Evolutionary conservation across 1,140 invertebrate species (phyloP), one percentile per base, ranked within the genome.

Genomic region (Probaryconus sp.): DNA sequence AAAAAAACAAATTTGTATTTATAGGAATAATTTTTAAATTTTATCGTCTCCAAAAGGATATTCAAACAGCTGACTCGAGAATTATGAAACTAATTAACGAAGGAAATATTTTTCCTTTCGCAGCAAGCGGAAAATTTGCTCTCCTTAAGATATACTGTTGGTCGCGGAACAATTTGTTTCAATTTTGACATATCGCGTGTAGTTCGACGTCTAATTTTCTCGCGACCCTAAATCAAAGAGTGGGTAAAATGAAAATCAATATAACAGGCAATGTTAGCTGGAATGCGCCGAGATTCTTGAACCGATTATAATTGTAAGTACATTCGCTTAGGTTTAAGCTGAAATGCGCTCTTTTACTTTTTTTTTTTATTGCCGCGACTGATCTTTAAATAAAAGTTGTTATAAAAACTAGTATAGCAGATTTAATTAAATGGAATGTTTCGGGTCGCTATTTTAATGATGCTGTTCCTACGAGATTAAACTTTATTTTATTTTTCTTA

Each of bases 141-240:
- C 18, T 48, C 28, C 18, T 48, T 48, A 45, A 30, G 26, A 48
- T 31, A 26, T 11, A 24, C 18, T 7, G 20, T 17, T 16, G 45
- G 37, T 40, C 21, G 55, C 37, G 28, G 47, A n/a, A 5, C 56
- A 48, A 63, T 71, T 63, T 63, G 48, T 70, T 70, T 61, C 40
- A 56, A 56, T 48, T 56, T 47, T 48, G 58, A 61, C 48, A 24
- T 55, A 70, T 70, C 67, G 67, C 56, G 50, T 70, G 56, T 38
- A 47, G 31, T 61, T 63, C 56, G 67, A 70, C 42, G 48, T 61
- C 56, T 47, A 71, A 71, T 71, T 71, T 60, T 63, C 58, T 40
- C 40, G 33, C 33, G 48, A 48, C 47, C 51, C 45, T 71, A 55
- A 71, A 63, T 63, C 58, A 63, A 63, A 63, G 33, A 14, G 21